Evolutionary conservation across 2,113 vertebrate species (phyloP).

Genomic region (Tricholaema leucomelas): DNA sequence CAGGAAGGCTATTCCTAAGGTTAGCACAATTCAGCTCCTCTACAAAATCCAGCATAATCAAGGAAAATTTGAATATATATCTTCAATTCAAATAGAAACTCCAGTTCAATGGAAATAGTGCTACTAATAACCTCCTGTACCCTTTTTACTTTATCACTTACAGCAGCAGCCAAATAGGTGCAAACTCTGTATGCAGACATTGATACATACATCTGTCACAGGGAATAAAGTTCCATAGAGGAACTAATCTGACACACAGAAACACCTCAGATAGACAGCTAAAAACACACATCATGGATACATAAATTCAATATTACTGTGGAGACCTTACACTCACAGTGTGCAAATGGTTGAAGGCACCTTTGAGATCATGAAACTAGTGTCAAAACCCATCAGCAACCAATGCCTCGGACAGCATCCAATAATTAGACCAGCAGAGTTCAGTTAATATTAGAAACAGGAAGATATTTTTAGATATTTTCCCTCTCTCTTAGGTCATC

Average conservation of each 20-base stretch:
- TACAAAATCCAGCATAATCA: not conserved
- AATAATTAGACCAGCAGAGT: not conserved
- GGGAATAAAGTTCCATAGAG: not conserved
- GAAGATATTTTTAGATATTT: slow-evolving; percentile 2
- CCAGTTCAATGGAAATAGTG: not conserved
- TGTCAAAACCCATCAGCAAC: not conserved
- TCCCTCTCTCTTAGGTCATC: not conserved
- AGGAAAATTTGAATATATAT: not conserved
- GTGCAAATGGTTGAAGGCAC: not conserved
- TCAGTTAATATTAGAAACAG: slow-evolving; percentile 6
- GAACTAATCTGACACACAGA: not conserved
- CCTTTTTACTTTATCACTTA: not conserved
- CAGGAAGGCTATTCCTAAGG: not conserved
- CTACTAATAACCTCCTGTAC: not conserved
- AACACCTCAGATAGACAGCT: not conserved
- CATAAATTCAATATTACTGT: not conserved
- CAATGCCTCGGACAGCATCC: not conserved
- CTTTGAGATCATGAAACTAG: not conserved
- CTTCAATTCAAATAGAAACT: not conserved
- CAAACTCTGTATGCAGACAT: not conserved
- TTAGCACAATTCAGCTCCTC: not conserved
- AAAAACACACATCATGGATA: not conserved
- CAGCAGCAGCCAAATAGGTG: not conserved
- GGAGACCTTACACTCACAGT: not conserved
- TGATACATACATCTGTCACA: not conserved